Evolutionary conservation across 2,797 vertebrate species (phyloP).

Genomic region (Sebastes dallii): DNA sequence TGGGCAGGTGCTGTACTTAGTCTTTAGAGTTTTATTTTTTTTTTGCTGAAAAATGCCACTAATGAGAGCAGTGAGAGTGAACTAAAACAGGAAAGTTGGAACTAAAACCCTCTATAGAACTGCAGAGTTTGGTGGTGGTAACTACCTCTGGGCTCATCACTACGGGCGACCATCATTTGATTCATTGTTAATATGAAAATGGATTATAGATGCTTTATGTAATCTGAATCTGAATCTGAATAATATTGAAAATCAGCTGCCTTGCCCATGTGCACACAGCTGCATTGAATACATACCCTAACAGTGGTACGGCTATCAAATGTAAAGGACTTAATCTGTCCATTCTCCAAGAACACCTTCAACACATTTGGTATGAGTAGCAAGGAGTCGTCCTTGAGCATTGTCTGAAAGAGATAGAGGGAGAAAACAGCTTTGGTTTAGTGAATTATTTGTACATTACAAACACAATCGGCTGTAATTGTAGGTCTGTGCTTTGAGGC

Average conservation of each 20-base stretch:
- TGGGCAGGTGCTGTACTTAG: neutral
- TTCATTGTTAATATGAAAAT: neutral
- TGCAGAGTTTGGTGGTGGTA: neutral
- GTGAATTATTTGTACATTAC: conserved; percentile 3
- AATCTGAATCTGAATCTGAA: neutral
- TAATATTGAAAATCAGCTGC: neutral
- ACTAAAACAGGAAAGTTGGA: neutral
- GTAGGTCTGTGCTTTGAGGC: conserved; percentile 16
- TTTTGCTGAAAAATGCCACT: neutral
- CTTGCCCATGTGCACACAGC: neutral
- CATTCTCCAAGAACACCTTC: conserved; percentile 99
- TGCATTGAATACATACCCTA: conserved; percentile 84
- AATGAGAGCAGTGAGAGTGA: neutral
- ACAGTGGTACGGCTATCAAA: conserved; percentile 98
- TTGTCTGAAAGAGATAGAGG: conserved; percentile 79
- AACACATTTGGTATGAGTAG: conserved; percentile 98
- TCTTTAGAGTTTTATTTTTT: neutral
- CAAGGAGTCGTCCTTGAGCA: conserved; percentile 98
- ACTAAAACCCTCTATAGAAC: neutral
- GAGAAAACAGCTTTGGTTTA: conserved; percentile 28
- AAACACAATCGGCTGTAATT: conserved; percentile 33
- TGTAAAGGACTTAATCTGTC: conserved; percentile 99
- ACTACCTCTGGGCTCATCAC: neutral
- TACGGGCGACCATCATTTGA: neutral
- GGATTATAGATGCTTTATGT: neutral